Evolutionary conservation across 2,888 invertebrate genomes (phyloP), one percentile per base, ranked within the genome.

Genomic region (Laspeyria flexula): DNA sequence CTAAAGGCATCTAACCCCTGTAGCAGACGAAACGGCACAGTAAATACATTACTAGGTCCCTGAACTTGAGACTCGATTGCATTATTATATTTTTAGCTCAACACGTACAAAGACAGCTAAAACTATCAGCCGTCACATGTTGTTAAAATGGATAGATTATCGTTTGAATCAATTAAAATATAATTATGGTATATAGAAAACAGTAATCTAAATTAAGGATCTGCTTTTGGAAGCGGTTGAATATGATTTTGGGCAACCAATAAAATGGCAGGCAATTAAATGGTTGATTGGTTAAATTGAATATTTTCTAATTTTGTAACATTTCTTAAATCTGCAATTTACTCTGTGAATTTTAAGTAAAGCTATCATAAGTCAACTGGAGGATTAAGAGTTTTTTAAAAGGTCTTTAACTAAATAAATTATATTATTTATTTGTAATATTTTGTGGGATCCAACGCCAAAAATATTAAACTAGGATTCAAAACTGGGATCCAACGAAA

Each of bases 21-120:
- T 72, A 71, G 66, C 79, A 83, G 81, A 83, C 82, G 59, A 69
- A 73, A 73, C 73, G 77, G 73, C 77, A 75, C 77, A 68, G 34
- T 60, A 60, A 64, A 60, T 56, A 64, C 63, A 72, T 64, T 83
- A 81, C 66, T 71, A 83, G 85, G 85, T 88, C 81, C 79, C 68
- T 86, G 88, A 88, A 88, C 87, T 88, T 88, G 83, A 71, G 69
- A 71, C 73, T 73, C 70, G 53, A 66, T 53, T 48, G 77, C 63
- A 59, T 31, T 48, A 55, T 73, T 61, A 65, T 82, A 84, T 82
- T 77, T 79, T 80, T 79, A 84, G 75, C 74, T 54, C 54, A 54
- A 53, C 60, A 60, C 67, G 55, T 56, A 58, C 58, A 52, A 43
- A 67, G 48, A 35, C 27, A 16, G 34, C 16, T 37, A 40, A 15